A percentile compares a stretch with the other conserved stretches of the same genome.
Evolutionary conservation across 2,888 invertebrate genomes (phyloP).

Genomic region (Ennomos fuscantarius): DNA sequence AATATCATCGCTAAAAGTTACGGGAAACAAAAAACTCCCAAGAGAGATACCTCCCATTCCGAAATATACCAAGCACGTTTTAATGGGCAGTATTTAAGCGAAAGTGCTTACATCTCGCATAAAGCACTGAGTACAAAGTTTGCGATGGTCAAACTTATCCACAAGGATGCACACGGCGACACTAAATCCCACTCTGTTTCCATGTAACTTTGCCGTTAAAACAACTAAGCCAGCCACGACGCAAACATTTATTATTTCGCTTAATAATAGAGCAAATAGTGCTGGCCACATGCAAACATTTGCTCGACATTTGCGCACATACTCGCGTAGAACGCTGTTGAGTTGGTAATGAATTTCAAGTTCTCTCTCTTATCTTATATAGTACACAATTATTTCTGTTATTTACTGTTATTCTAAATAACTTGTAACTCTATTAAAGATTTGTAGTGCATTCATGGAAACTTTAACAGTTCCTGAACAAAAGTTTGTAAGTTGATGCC

Average conservation of each 20-base stretch:
- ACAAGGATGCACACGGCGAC: conserved; percentile 69
- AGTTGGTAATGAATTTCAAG: conserved; percentile 16
- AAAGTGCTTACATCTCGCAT: conserved; percentile 45
- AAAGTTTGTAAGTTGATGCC: too few relatives aligned
- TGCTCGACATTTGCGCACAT: conserved; percentile 17
- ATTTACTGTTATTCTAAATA: background rate
- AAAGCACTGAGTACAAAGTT: conserved; percentile 70
- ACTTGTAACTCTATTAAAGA: too few relatives aligned
- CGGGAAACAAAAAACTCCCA: conserved; percentile 20
- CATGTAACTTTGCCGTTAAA: conserved; percentile 68
- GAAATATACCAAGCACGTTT: conserved; percentile 43
- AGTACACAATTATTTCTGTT: background rate
- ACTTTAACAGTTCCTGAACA: too few relatives aligned
- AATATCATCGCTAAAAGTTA: conserved; percentile 10
- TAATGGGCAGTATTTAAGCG: conserved; percentile 49
- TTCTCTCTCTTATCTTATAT: conserved; percentile 1
- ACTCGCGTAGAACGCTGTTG: background rate
- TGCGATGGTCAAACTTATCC: conserved; percentile 68
- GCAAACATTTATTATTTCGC: conserved; percentile 59
- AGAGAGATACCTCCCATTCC: conserved; percentile 25
- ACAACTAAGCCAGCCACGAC: conserved; percentile 56
- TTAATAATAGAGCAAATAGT: conserved; percentile 47
- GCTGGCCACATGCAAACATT: conserved; percentile 32
- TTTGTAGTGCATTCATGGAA: too few relatives aligned
- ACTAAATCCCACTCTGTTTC: conserved; percentile 69